phyloP scores from a whole-genome alignment of 2,113 vertebrate genomes.

The Syrmaticus mikado region DNA sequence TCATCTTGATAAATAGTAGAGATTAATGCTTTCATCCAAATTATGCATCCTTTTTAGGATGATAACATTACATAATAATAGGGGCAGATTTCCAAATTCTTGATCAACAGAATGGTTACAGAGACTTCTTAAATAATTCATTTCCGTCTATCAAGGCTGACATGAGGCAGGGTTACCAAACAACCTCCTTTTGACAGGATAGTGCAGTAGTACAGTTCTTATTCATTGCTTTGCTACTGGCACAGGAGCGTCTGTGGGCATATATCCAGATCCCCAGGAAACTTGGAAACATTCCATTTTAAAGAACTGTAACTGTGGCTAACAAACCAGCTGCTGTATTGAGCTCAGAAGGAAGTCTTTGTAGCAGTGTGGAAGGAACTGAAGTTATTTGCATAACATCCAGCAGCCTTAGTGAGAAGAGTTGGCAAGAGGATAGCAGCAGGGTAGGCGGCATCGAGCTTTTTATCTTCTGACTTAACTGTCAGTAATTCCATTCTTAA shows the following conservation, averaged over 20 bases:
- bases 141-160: slow-evolving; percentile 38
- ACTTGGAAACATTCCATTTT: slow-evolving; percentile 35
- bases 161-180: neutral
- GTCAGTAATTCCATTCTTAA: neutral
- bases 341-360: slow-evolving; percentile 61
- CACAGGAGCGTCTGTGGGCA: neutral
- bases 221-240: slow-evolving; percentile 27
- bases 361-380: slow-evolving; percentile 68
- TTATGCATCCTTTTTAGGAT: slow-evolving; percentile 40
- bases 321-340: slow-evolving; percentile 59
- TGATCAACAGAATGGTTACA: slow-evolving; percentile 10
- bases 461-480: slow-evolving; percentile 22
- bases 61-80: slow-evolving; percentile 44
- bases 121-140: slow-evolving; percentile 1
- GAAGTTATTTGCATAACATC: slow-evolving; percentile 74
- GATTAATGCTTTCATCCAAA: slow-evolving; percentile 15
- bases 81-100: slow-evolving; percentile 64
- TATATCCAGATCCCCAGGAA: slow-evolving; percentile 27
- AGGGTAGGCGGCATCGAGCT: neutral
- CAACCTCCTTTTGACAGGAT: slow-evolving; percentile 34
- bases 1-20: slow-evolving; percentile 37
- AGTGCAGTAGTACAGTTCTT: slow-evolving; percentile 14
- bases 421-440: slow-evolving; percentile 36
- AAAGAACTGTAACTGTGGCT: slow-evolving; percentile 54
- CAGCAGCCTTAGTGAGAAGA: slow-evolving; percentile 59